Base-by-base conservation (phyloP, 1,140 invertebrate genomes). In the Stenopsyche tienmushanensis region DNA sequence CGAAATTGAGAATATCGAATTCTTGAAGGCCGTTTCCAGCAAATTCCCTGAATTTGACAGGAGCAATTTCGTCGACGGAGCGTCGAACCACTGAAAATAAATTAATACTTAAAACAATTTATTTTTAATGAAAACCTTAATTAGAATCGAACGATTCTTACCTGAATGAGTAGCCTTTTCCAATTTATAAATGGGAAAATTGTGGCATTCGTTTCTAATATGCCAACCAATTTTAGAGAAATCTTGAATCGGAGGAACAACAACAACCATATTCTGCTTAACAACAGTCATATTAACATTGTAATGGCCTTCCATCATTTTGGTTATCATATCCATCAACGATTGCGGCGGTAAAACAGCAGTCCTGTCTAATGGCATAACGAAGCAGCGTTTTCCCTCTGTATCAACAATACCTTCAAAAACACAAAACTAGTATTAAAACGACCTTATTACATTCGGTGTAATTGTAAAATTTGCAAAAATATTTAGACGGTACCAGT, bases 281-380 rank as follows among this genome's bases (percentile, higher is more conserved):
- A 96, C 86, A 49, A 90, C 82, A 65, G 86, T 82, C 29, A 89
- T 92, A 69, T 92, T 85, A 1, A 94, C 88, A 73, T 94, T 89
- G 75, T 94, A 95, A 73, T 92, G 90, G 2, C 89, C 91, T 70
- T 86, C 82, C 71, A 83, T 83, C 86, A 94, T 90, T 77, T 93
- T 94, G 52, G 84, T 80, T 58, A 96, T 81, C 3, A 94, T 84
- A 80, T 93, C 89, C 70, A 86, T 84, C 67, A 96, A 83, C 60
- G 86, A 86, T 57, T 82, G 83, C 3, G 94, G 93, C 2, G 89
- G 89, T 71, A 94, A 81, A 59, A 94, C 87, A 55, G 85, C 81
- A 34, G 84, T 82, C 39, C 89, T 84, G 78, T 96, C 89, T 65
- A 97, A 79, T 7, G 91, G 89, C 91, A 96, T 93, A 1, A 95